phyloP scores from a whole-genome alignment of 30 jellyfish, hydroid and myxozoan species.

The Aurelia aurita region DNA sequence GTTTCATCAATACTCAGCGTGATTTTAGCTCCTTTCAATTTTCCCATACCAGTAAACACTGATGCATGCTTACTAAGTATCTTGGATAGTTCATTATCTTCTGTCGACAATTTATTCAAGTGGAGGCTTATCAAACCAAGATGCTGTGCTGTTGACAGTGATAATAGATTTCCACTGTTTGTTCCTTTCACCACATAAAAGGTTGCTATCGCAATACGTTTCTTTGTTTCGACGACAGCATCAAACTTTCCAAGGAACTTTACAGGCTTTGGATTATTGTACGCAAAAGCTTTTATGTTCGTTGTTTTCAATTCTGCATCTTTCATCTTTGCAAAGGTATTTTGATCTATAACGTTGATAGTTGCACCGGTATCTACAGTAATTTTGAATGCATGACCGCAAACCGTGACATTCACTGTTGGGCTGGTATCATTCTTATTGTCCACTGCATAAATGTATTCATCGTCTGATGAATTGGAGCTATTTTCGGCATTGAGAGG shows the following conservation, averaged over 20 bases:
- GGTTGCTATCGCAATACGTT: slow-evolving; percentile 34
- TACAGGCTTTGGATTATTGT: slow-evolving; percentile 52
- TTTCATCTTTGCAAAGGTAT: too few relatives aligned
- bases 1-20: slow-evolving; percentile 30
- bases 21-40: slow-evolving; percentile 2
- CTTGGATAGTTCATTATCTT: neutral
- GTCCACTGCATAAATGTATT: too few relatives aligned
- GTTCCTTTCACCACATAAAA: slow-evolving; percentile 21
- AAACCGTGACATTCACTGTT: slow-evolving; percentile 20
- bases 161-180: slow-evolving; percentile 30
- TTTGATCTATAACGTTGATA: too few relatives aligned
- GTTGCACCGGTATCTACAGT: slow-evolving; percentile 30
- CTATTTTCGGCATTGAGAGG: neutral
- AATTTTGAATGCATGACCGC: slow-evolving; percentile 14
- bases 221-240: slow-evolving; percentile 42
- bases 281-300: too few relatives aligned
- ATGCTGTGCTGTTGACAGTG: slow-evolving; percentile 39
- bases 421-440: slow-evolving; percentile 8
- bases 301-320: too few relatives aligned
- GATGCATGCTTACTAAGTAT: slow-evolving; percentile 10
- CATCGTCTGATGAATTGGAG: neutral
- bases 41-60: slow-evolving; percentile 36
- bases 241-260: slow-evolving; percentile 31
- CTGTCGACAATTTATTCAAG: slow-evolving; percentile 3
- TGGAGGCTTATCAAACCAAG: slow-evolving; percentile 44